Percentiles rank a stretch among this genome's conserved stretches.
Conservation (phyloP, 2,888 invertebrate species). For the Plusia festucae region DNA sequence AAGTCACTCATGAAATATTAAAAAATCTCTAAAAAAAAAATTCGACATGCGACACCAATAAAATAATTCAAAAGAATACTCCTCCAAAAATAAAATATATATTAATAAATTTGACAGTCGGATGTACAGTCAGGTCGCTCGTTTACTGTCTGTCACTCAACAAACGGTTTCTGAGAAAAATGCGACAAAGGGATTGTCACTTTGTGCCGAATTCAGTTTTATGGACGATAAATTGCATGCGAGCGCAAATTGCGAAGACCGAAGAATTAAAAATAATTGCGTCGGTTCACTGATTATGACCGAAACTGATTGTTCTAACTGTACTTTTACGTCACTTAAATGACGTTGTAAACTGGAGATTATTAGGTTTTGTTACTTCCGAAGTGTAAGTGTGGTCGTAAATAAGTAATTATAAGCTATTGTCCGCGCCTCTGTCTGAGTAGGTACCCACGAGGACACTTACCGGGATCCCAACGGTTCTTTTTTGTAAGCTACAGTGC, state of each 20-base stretch:
- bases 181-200: constrained; percentile 61
- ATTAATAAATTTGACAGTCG: constrained; percentile 45
- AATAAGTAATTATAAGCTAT: constrained; percentile 4
- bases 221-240: constrained; percentile 58
- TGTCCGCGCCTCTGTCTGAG: neutral
- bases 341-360: constrained; percentile 31
- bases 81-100: constrained; percentile 50
- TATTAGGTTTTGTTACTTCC: constrained; percentile 20
- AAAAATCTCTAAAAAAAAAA: constrained; percentile 15
- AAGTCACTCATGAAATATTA: neutral
- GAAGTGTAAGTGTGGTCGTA: neutral
- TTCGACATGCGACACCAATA: constrained; percentile 11
- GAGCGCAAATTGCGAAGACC: constrained; percentile 46
- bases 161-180: constrained; percentile 56
- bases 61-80: constrained; percentile 28
- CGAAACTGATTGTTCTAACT: constrained; percentile 50
- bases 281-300: constrained; percentile 34
- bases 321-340: constrained; percentile 44
- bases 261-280: constrained; percentile 56
- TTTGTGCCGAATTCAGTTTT: constrained; percentile 59
- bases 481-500: neutral
- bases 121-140: constrained; percentile 42
- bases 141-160: constrained; percentile 57
- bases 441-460: neutral
- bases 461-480: neutral